Evolutionary conservation across 2,113 vertebrate genomes (phyloP).

Genomic region (Alectura lathami): DNA sequence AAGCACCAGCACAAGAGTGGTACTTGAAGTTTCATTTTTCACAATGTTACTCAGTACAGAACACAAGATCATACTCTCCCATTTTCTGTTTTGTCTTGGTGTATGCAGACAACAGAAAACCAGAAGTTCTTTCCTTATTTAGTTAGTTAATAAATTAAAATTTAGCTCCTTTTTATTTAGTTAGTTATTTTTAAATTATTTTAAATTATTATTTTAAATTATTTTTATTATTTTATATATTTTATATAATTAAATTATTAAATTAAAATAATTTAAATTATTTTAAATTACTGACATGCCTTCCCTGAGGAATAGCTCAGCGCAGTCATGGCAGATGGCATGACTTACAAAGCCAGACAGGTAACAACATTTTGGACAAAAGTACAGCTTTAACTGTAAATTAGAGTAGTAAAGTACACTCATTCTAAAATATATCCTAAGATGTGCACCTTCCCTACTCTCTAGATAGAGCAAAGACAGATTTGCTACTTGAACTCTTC

Average conservation of each 20-base stretch:
- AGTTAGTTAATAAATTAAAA: too few relatives aligned
- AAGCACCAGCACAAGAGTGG: not conserved
- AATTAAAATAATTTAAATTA: too few relatives aligned
- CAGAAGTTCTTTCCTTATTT: not conserved
- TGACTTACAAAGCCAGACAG: not conserved
- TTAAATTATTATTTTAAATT: too few relatives aligned
- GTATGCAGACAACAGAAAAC: constrained; percentile 3
- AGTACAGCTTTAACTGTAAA: not conserved
- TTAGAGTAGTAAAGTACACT: not conserved
- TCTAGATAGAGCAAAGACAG: not conserved
- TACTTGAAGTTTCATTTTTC: not conserved
- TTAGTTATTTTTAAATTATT: not conserved
- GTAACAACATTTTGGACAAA: not conserved
- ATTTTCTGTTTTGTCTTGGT: constrained; percentile 24
- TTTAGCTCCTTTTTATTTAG: too few relatives aligned
- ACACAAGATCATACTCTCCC: not conserved
- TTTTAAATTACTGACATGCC: not conserved
- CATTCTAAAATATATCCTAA: not conserved
- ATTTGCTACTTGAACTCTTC: constrained; percentile 25
- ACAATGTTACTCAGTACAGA: not conserved
- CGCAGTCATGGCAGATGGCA: not conserved
- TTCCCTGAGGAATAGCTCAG: not conserved
- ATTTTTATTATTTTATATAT: too few relatives aligned
- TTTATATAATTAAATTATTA: too few relatives aligned
- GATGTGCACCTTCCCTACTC: not conserved